These are phyloP conservation scores for Sigmodon hispidus DNA, from an alignment of 2,113 vertebrate genomes.

Conservation along the genomic window DNA sequence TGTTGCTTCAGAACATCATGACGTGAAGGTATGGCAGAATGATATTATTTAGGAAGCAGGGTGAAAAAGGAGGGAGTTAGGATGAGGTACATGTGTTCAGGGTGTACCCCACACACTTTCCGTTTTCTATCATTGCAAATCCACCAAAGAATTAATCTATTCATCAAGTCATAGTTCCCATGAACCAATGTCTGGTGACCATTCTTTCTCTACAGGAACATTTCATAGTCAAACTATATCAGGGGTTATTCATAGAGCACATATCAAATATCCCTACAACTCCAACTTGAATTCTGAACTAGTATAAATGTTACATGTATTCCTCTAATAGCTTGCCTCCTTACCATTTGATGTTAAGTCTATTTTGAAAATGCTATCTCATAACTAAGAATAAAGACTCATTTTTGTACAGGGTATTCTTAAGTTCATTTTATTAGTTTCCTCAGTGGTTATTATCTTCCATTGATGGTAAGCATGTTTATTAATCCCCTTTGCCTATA, in stretches of 20 bases:
- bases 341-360: slow-evolving; percentile 2
- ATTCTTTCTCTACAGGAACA: no score
- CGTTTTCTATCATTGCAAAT: background rate
- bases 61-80: background rate
- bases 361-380: background rate
- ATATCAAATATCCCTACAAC: background rate
- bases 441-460: slow-evolving; percentile 21
- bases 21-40: background rate
- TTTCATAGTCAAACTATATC: background rate
- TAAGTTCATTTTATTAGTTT: background rate
- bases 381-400: background rate
- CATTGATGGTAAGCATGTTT: background rate
- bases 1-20: background rate
- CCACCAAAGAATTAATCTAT: background rate
- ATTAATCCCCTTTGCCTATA: background rate
- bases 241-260: background rate
- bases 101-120: background rate
- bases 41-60: background rate
- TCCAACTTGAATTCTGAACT: background rate
- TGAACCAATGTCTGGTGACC: background rate
- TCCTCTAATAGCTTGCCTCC: background rate
- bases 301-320: background rate
- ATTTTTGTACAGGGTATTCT: background rate
- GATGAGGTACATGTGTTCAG: background rate
- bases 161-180: background rate